Conservation (phyloP, 2,797 vertebrate genomes). For the Darevskia nairensis region DNA sequence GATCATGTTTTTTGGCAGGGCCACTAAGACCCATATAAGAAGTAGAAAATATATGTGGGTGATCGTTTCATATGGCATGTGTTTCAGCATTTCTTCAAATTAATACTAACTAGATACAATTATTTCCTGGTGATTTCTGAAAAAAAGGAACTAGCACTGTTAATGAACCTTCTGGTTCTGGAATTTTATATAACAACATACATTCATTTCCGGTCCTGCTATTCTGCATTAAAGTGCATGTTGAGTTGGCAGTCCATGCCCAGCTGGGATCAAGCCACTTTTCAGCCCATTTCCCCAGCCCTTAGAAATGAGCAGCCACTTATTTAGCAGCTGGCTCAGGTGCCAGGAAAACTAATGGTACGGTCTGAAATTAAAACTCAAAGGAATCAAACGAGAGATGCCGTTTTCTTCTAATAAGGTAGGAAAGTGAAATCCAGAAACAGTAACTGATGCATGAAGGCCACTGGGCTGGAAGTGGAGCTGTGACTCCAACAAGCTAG, state of each 20-base stretch:
- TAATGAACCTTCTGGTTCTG: background rate
- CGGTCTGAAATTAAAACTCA: background rate
- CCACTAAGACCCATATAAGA: background rate
- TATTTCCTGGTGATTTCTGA: background rate
- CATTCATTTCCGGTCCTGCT: background rate
- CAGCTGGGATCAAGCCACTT: background rate
- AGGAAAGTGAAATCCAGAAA: background rate
- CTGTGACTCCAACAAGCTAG: background rate
- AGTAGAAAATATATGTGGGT: background rate
- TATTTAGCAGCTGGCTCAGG: background rate
- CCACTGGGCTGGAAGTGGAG: background rate
- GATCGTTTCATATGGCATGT: background rate
- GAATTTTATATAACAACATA: background rate
- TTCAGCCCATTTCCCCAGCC: background rate
- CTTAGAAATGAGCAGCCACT: background rate
- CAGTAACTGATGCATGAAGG: background rate
- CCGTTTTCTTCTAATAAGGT: background rate
- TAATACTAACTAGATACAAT: background rate
- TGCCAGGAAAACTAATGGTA: background rate
- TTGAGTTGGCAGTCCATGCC: background rate
- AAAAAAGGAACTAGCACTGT: background rate
- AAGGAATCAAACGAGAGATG: background rate
- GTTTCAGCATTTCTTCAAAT: background rate
- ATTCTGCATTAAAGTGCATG: slow-evolving; percentile 17
- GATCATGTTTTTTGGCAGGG: background rate